phyloP scores from a whole-genome alignment of 1,140 invertebrate species.

The Aphelenchoides besseyi region DNA sequence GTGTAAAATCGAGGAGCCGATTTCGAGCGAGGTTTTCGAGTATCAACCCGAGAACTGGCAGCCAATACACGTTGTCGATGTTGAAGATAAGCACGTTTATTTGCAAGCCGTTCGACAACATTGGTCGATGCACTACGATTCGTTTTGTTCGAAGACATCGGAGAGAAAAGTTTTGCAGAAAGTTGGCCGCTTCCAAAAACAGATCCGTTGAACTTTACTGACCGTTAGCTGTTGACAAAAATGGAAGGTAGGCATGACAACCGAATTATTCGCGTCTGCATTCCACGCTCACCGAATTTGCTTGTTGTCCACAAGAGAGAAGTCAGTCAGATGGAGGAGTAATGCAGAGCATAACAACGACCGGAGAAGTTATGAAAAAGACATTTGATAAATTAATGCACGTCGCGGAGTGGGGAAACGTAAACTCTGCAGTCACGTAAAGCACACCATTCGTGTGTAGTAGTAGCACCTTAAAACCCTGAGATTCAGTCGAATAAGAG shows the following conservation, averaged over 20 bases:
- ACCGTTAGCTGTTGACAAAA: no score
- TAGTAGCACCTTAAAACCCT: not conserved
- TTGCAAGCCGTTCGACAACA: slow-evolving; percentile 26
- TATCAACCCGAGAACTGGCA: not conserved
- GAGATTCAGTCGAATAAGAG: no score
- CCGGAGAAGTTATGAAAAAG: not conserved
- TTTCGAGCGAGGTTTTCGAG: not conserved
- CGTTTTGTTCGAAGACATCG: not conserved
- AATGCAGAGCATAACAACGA: not conserved
- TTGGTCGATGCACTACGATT: not conserved
- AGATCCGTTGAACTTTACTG: no score
- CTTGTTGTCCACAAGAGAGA: no score
- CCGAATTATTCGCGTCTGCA: not conserved
- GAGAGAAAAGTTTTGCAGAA: not conserved
- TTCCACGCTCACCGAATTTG: no score
- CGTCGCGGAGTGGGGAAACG: no score
- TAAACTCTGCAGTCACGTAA: no score
- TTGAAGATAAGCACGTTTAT: slow-evolving; percentile 31
- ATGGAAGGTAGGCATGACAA: slow-evolving; percentile 15
- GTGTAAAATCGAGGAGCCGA: not conserved
- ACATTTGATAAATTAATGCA: not conserved
- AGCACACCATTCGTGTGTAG: not conserved
- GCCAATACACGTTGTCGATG: slow-evolving; percentile 30
- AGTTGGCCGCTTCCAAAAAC: not conserved
- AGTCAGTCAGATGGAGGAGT: slow-evolving; percentile 3